phyloP scores from a whole-genome alignment of 2,113 vertebrate species.

The Oreotrochilus melanogaster region DNA sequence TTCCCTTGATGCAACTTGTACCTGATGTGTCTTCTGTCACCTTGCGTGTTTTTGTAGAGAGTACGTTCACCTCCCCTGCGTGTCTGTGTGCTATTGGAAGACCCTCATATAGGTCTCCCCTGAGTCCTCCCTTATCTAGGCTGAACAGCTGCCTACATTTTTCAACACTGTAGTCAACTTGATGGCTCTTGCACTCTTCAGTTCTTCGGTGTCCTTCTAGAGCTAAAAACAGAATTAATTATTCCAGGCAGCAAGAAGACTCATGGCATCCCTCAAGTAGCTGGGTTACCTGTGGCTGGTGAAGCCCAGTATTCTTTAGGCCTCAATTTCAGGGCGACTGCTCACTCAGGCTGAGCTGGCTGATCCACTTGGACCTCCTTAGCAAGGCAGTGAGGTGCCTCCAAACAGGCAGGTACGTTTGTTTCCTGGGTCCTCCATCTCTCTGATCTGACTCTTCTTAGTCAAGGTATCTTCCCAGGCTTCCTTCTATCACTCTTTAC shows the following conservation, averaged over 20 bases:
- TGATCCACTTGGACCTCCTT: neutral
- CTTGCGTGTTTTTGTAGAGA: neutral
- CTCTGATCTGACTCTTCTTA: neutral
- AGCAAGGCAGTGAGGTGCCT: neutral
- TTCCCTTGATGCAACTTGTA: neutral
- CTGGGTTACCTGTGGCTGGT: neutral
- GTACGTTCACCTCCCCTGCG: neutral
- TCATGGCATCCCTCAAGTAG: neutral
- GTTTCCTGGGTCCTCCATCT: neutral
- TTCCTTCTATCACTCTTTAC: neutral
- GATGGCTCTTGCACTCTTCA: neutral
- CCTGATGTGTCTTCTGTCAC: neutral
- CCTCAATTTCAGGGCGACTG: rapidly evolving
- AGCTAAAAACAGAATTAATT: neutral
- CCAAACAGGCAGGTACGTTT: neutral
- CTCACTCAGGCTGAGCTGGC: neutral
- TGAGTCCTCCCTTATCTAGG: neutral
- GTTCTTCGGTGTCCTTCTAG: neutral
- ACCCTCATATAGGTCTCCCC: neutral
- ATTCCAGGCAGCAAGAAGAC: neutral
- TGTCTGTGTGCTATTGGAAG: neutral
- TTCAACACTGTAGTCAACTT: neutral
- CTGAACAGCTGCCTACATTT: neutral
- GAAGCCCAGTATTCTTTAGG: neutral
- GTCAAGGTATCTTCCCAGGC: neutral